Conservation (phyloP, 1,140 invertebrate species). For the Melanaphis sacchari region DNA sequence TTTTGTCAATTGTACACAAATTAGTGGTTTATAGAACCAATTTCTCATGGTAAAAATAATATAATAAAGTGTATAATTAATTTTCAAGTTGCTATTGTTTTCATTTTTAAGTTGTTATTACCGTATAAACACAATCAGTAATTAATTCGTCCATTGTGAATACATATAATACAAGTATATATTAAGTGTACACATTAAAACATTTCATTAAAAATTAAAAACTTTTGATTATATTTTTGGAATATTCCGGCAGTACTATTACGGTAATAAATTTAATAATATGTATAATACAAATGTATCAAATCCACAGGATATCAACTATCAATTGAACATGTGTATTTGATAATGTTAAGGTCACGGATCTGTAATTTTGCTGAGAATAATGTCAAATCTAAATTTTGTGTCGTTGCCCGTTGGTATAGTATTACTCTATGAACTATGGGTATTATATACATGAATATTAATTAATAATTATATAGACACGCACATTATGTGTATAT, state of each 20-base stretch:
- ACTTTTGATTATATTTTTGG: neutral
- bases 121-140: neutral
- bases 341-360: conserved; percentile 6
- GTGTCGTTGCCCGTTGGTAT: neutral
- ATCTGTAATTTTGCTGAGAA: neutral
- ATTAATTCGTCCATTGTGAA: neutral
- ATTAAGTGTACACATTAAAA: neutral
- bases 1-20: neutral
- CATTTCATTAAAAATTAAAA: neutral
- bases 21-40: neutral
- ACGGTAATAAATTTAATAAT: neutral
- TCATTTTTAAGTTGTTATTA: neutral
- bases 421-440: neutral
- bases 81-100: neutral
- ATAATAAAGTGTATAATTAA: neutral
- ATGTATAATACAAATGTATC: neutral
- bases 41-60: neutral
- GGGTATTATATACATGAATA: neutral
- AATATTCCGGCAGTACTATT: neutral
- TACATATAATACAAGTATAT: neutral
- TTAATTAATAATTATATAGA: neutral
- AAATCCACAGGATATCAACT: neutral
- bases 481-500: neutral
- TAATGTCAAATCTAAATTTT: neutral
- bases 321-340: conserved; percentile 2